A percentile compares a stretch with the other conserved stretches of the same genome.
Evolutionary conservation across 2,797 vertebrate genomes (phyloP).

Genomic region (Pseudotriccus pelzelni): DNA sequence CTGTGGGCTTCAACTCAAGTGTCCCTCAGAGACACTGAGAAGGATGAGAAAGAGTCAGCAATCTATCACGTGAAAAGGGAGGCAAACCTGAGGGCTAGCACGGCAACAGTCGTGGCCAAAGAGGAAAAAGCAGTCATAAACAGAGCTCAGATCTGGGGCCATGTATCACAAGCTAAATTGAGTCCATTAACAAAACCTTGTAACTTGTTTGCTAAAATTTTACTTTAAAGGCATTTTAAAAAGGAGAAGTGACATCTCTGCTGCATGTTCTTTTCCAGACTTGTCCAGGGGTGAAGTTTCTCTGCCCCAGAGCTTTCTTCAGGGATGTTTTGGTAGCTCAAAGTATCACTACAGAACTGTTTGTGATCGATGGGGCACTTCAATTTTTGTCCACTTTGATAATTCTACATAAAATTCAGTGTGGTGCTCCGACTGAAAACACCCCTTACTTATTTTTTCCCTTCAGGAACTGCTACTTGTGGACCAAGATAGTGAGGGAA

Average conservation of each 20-base stretch:
- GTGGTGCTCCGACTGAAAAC: not conserved
- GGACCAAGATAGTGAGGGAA: not conserved
- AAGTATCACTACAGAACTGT: not conserved
- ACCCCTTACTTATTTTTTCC: not conserved
- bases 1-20: not conserved
- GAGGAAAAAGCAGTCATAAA: not conserved
- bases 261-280: not conserved
- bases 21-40: not conserved
- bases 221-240: not conserved
- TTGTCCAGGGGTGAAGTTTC: not conserved
- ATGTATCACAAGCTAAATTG: not conserved
- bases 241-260: not conserved
- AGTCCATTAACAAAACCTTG: not conserved
- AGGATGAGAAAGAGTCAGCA: not conserved
- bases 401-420: not conserved
- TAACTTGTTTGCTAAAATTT: not conserved
- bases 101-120: not conserved
- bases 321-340: not conserved
- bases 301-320: not conserved
- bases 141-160: fast-evolving
- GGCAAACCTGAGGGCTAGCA: not conserved
- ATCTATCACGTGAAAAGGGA: not conserved
- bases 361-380: not conserved
- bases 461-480: not conserved
- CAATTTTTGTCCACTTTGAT: not conserved